Base-by-base conservation (phyloP, 2,797 vertebrate genomes). In the Crenichthys baileyi region DNA sequence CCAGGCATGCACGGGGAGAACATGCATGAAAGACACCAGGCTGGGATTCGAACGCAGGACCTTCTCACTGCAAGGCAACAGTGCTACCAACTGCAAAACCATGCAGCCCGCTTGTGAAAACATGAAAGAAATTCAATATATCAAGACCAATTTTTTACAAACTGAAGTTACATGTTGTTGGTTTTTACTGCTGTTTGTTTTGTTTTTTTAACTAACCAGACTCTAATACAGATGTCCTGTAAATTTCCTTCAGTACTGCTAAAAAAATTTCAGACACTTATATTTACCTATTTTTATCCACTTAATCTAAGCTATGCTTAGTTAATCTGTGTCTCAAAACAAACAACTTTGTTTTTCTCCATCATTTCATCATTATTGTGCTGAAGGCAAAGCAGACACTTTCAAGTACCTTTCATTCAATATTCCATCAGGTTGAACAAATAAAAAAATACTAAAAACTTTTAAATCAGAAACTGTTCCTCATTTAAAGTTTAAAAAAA, bases 81-180 rank as follows among this genome's bases (percentile, higher is more conserved):
- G 31, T 36, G 31, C 31, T 36, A 36, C 31, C 31, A 36, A 36
- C 31, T 36, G 31, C 31, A 36, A 36, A 36, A 36, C 31, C 31
- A 3, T 36, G 31, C 31, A 36, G 31, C 31, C 31, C 31, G 2
- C 3, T 31, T 36, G 31, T 36, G 31, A 46, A 7, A 46, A 46
- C 44, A 11, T 46, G 44, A 46, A 46, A 46, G 44, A 31, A 36
- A 16, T 61, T 31, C 31, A 36, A 61, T 61, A 8, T 61, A 41
- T 67, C 20, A 41, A 12, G 8, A 12, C 18, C 41, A 41, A 16
- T 2, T 63, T 0, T 36, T 3, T 12, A 5, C 9, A 24, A 22
- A 39, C 22, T 13, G 20, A 20, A 2, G 3, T 20, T 36, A 53
- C 2, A 18, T 2, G 20, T 5, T 1, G 0, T 4, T 31, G 8